These are phyloP conservation scores for Trichomalopsis sarcophagae DNA, from an alignment of 1,140 invertebrate species.

Conservation along the genomic window DNA sequence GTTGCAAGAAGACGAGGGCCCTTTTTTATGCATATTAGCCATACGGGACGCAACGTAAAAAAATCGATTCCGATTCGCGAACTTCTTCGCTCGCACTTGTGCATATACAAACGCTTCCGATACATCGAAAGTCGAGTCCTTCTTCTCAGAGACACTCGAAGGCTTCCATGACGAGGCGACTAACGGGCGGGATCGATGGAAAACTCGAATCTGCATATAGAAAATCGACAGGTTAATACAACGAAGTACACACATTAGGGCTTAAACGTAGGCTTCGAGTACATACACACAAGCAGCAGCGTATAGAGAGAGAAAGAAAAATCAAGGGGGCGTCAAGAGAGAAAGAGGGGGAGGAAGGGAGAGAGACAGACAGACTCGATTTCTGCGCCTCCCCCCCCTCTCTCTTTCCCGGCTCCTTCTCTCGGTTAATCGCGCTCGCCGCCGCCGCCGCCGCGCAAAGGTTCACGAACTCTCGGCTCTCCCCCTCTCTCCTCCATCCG, in stretches of 20 bases:
- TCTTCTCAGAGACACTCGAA: too few relatives aligned
- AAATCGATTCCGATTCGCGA: neutral
- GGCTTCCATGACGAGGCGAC: too few relatives aligned
- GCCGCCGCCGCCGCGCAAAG: constrained; percentile 32
- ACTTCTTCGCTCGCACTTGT: too few relatives aligned
- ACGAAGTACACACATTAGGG: neutral
- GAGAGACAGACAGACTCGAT: constrained; percentile 42
- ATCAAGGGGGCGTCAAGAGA: constrained; percentile 34
- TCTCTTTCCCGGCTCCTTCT: constrained; percentile 8
- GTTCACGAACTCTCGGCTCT: constrained; percentile 51
- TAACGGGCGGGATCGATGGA: too few relatives aligned
- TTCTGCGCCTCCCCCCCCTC: constrained; percentile 36
- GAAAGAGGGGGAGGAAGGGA: constrained; percentile 9
- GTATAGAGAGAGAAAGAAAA: constrained; percentile 12
- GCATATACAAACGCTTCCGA: too few relatives aligned
- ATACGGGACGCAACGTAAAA: neutral
- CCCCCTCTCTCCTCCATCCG: constrained; percentile 4
- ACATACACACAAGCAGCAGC: neutral
- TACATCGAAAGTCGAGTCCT: too few relatives aligned
- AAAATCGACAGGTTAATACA: neutral
- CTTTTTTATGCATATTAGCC: neutral
- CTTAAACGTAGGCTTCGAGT: neutral
- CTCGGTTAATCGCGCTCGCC: constrained; percentile 46
- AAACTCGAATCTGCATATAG: neutral
- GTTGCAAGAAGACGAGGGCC: neutral